A percentile compares a stretch with the other conserved stretches of the same genome.
These are phyloP conservation scores for Parnassius orleans DNA, from an alignment of 2,888 invertebrate genomes.

Conservation along the genomic window DNA sequence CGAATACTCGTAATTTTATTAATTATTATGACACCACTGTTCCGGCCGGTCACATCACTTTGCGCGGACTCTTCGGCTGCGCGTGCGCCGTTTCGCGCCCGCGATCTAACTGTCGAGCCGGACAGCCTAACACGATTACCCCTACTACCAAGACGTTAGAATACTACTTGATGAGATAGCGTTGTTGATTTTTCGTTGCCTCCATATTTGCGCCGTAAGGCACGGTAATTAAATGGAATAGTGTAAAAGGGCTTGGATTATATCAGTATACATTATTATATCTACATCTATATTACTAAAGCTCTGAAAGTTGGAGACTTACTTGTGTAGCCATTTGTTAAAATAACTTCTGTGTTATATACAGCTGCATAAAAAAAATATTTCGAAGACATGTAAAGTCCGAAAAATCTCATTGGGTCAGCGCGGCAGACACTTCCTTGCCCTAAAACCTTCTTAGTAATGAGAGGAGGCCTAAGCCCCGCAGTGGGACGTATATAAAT, in stretches of 20 bases:
- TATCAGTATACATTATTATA: background rate
- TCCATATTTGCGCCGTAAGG: slow-evolving; percentile 28
- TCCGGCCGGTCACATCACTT: slow-evolving; percentile 46
- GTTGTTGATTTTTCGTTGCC: slow-evolving; percentile 48
- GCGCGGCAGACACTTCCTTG: too few species aligned
- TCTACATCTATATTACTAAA: too few species aligned
- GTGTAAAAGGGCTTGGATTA: slow-evolving; percentile 3
- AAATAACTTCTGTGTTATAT: too few species aligned
- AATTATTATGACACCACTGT: slow-evolving; percentile 66
- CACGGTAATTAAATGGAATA: slow-evolving; percentile 7
- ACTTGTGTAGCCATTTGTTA: too few species aligned
- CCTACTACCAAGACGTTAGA: slow-evolving; percentile 50
- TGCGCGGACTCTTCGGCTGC: slow-evolving; percentile 54
- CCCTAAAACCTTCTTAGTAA: too few species aligned
- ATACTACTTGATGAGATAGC: slow-evolving; percentile 51
- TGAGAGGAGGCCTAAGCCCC: too few species aligned
- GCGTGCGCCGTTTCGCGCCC: slow-evolving; percentile 59
- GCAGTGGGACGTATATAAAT: too few species aligned
- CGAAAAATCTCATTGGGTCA: too few species aligned
- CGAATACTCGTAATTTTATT: slow-evolving; percentile 46
- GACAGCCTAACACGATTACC: slow-evolving; percentile 46
- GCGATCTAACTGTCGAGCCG: slow-evolving; percentile 37
- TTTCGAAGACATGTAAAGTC: too few species aligned
- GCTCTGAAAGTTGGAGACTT: too few species aligned
- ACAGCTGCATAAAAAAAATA: too few species aligned